Evolutionary conservation across 1,140 invertebrate genomes (phyloP), one percentile per base, ranked within the genome.

Genomic region (Zelostemma sp.): DNA sequence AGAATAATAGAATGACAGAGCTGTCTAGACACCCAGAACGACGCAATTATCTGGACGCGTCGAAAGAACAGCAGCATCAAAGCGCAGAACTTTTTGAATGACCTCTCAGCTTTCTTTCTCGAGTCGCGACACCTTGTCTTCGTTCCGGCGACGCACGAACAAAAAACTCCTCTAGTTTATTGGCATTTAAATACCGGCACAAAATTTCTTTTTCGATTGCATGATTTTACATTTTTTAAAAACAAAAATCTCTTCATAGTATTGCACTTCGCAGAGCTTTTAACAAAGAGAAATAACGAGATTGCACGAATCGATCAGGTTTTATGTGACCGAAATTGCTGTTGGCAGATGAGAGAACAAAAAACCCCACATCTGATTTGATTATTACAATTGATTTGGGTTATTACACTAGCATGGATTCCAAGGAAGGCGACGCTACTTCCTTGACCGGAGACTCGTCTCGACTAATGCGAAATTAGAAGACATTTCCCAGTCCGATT

Each of bases 11-110:
- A 51, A 55, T 71, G 61, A 59, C 72, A 67, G 25, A 51, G 14
- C 40, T 64, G 80, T 82, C 80, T 82, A 82, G 80, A 82, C 80
- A 80, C 53, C 75, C 79, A 81, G 79, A 80, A 75, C 73, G 69
- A 67, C 61, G 73, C 72, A 77, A 81, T 81, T 79, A 78, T 80
- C 76, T 82, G 73, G 64, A 16, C 56, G 65, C 66, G 14, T 8
- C 12, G 9, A n/a, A 28, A 46, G 43, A 17, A 46, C 43, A 18
- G 45, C 45, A 47, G 11, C 12, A 21, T 19, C 18, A 17, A 19
- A 19, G 45, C 19, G 45, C 45, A 47, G 18, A 47, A 45, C 12
- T 45, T 16, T 45, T 45, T 45, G 17, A 25, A 41, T 1, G 14
- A 31, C 28, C 50, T 45, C 40, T 58, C 31, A 6, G 21, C 1